Conservation (phyloP, 2,797 vertebrate species). For the Myotis findleyi region DNA sequence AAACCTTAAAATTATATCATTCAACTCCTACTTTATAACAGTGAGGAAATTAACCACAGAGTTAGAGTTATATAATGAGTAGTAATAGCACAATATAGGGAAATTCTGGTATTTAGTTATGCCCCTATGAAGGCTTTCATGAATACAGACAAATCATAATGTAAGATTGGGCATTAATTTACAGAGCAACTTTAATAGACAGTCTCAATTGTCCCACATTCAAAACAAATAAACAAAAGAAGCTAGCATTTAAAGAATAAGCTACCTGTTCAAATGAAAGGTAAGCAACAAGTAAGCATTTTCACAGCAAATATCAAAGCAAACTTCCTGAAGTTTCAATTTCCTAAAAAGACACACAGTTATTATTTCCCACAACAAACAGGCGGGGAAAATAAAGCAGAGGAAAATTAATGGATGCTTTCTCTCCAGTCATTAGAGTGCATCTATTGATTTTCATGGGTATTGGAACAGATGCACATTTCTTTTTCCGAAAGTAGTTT, state of each 20-base stretch:
- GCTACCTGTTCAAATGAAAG: not conserved
- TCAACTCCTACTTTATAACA: not conserved
- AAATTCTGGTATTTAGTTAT: not conserved
- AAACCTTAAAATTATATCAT: not conserved
- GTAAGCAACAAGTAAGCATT: not conserved
- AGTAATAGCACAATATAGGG: not conserved
- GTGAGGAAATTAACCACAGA: not conserved
- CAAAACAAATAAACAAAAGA: conserved; percentile 4
- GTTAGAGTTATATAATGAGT: not conserved
- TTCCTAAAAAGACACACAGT: not conserved
- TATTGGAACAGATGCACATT: conserved; percentile 40
- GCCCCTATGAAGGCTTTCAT: not conserved
- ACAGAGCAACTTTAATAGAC: not conserved
- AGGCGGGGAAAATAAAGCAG: conserved; percentile 24
- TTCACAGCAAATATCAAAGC: conserved; percentile 18
- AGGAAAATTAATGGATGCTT: conserved; percentile 60
- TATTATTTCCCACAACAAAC: conserved; percentile 49
- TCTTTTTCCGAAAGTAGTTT: conserved; percentile 19
- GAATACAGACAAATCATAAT: not conserved
- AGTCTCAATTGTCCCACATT: not conserved
- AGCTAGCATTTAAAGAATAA: not conserved
- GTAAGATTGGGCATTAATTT: not conserved
- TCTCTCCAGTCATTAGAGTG: conserved; percentile 49
- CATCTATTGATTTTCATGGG: conserved; percentile 57
- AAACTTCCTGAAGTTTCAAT: not conserved